Conservation (phyloP, 2,888 invertebrate species). For the Trachelus stipa region DNA sequence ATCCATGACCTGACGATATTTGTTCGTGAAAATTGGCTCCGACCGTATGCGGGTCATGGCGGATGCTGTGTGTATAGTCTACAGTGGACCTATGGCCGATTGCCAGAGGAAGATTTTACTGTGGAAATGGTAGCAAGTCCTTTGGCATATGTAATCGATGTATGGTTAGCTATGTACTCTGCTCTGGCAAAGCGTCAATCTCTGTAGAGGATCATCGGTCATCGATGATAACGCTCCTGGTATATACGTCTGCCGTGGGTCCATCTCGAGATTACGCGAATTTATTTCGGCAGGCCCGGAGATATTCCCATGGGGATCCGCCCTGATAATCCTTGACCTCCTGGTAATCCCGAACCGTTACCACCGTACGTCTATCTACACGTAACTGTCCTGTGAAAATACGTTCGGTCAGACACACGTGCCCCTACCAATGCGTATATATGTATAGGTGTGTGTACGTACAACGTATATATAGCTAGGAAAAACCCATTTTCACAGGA, state of each 20-base stretch:
- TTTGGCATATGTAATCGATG: neutral
- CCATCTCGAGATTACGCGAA: neutral
- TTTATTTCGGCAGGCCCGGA: neutral
- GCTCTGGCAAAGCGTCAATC: neutral
- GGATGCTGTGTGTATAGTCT: neutral
- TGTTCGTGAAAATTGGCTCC: slow-evolving; percentile 29
- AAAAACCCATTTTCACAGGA: neutral
- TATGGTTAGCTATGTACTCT: neutral
- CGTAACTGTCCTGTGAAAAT: neutral
- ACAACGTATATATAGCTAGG: neutral
- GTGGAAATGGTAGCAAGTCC: neutral
- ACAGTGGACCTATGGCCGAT: neutral
- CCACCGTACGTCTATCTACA: neutral
- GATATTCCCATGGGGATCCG: neutral
- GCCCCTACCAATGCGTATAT: neutral
- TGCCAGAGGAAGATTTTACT: neutral
- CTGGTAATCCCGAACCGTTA: neutral
- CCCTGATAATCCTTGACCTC: neutral
- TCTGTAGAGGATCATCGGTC: neutral
- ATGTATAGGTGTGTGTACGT: neutral
- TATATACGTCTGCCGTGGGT: neutral
- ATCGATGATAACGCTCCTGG: too few relatives aligned
- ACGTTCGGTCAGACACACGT: neutral
- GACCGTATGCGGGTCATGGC: slow-evolving; percentile 30
- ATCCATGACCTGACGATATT: slow-evolving; percentile 15